Base-by-base conservation (phyloP, 2,888 invertebrate species). In the Sinodicranocentrus sp. region DNA sequence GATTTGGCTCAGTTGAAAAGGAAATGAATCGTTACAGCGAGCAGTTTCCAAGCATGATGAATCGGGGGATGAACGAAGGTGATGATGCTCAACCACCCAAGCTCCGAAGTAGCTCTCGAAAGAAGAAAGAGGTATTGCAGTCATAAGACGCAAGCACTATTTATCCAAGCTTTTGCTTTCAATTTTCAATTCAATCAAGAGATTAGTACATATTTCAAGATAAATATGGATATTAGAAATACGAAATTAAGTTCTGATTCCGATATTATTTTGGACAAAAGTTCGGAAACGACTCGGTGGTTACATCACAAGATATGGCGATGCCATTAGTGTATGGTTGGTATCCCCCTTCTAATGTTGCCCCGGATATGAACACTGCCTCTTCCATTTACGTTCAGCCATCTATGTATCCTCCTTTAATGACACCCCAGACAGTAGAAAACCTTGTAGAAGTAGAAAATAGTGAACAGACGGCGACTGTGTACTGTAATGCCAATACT, bases 271-370 rank as follows among this genome's bases (percentile, higher is more conserved):
- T 76, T 77, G 82, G 54, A 78, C 82, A 68, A 80, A 87, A 87
- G 87, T 87, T 87, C 67, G 87, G 85, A 85, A 87, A 85, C 84
- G 84, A 82, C 84, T 71, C 87, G 76, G 76, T 85, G 86, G 87
- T 87, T 75, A 82, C 86, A 83, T 78, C 85, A 78, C 85, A 84
- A 84, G 86, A 86, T 73, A 84, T 82, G 48, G 59, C 78, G 67
- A 82, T 87, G 84, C 87, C 85, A 68, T 57, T 87, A 82, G 83
- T 88, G 28, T 88, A 86, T 78, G 87, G 86, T 48, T 88, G 88
- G 88, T 86, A 84, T 63, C 87, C 86, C 79, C 61, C 80, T 73
- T 77, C 86, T 77, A 63, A 54, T 78, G 70, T 82, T 78, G 77
- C 75, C 82, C 84, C 87, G 72, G 84, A 82, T 52, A 19, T 84